phyloP scores from a whole-genome alignment of 2,797 vertebrate species.

The Melanotaenia trifasciata region DNA sequence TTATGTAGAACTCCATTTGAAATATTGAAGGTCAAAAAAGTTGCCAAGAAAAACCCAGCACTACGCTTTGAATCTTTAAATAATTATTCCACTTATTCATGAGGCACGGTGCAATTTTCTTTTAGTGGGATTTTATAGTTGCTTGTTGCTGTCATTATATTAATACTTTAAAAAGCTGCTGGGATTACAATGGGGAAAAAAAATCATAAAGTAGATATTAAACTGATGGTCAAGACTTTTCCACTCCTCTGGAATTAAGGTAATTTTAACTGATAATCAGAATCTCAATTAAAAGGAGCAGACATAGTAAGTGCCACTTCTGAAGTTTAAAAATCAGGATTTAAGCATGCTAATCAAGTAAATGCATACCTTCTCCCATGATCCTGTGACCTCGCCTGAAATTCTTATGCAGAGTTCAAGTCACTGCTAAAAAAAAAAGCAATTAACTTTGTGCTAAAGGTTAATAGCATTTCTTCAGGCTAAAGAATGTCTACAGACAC shows the following conservation, averaged over 20 bases:
- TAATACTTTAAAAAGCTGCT: constrained; percentile 18
- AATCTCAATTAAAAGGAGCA: constrained; percentile 24
- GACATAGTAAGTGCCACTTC: constrained; percentile 25
- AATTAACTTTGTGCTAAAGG: constrained; percentile 81
- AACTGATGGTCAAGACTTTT: constrained; percentile 26
- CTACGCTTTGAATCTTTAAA: constrained; percentile 31
- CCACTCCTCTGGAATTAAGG: constrained; percentile 24
- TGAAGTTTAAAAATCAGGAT: constrained; percentile 49
- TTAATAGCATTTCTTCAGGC: constrained; percentile 73
- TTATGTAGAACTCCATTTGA: constrained; percentile 27
- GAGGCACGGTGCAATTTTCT: constrained; percentile 21
- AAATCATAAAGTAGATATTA: constrained; percentile 16
- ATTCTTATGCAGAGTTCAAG: constrained; percentile 56
- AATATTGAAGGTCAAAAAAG: constrained; percentile 48
- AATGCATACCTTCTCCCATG: constrained; percentile 39
- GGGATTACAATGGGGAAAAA: constrained; percentile 3
- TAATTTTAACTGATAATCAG: constrained; percentile 25
- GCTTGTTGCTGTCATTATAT: constrained; percentile 30
- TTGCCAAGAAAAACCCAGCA: constrained; percentile 19
- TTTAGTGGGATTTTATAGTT: constrained; percentile 11
- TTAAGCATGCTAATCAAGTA: constrained; percentile 52
- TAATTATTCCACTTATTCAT: constrained; percentile 36
- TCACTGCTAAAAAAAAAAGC: constrained; percentile 59
- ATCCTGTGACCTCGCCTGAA: constrained; percentile 47
- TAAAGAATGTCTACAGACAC: constrained; percentile 60